Evolutionary conservation across 1,140 invertebrate genomes (phyloP), one percentile per base, ranked within the genome.

Genomic region (Eurosta solidaginis): DNA sequence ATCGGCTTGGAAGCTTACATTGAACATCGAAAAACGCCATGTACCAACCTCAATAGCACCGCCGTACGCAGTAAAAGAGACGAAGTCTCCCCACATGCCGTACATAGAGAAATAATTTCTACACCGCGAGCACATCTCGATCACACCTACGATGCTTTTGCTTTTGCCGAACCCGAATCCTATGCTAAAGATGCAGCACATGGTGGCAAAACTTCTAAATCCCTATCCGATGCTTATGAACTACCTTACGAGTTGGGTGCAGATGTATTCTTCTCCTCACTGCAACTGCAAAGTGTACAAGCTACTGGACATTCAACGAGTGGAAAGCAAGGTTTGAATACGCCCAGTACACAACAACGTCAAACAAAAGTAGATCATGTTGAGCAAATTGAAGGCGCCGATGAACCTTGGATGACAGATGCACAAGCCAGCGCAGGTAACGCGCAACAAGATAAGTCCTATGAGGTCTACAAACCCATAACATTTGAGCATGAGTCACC

Each of bases 261-360:
- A 0, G 94, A 95, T 82, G 92, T 94, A 17, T 96, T 96, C 83
- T 97, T 96, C 83, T 95, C 93, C 27, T 95, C 94, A 1, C 87
- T 97, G 29, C 94, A 96, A 84, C 86, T 96, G 17, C 94, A 95
- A 84, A 95, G 94, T 80, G 95, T 94, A 91, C 81, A 88, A 89
- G 77, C 89, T 88, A 45, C 77, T 1, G 54, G 63, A 27, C 52
- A 14, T 82, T 22, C 36, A 25, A 83, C 73, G 50, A 87, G 82
- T 52, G 85, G 92, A 88, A 89, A 84, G 82, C 54, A 83, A 5
- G 44, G 77, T 84, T 80, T 79, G 82, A 85, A 78, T 89, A 36
- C 74, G 47, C 52, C 89, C 76, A 88, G 82, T 79, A 77, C 84
- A 88, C 79, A 1, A 40, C 77, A 78, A 22, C 59, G 59, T 3